Base-by-base conservation (phyloP, 2,113 vertebrate species). In the Toxotes jaculatrix region DNA sequence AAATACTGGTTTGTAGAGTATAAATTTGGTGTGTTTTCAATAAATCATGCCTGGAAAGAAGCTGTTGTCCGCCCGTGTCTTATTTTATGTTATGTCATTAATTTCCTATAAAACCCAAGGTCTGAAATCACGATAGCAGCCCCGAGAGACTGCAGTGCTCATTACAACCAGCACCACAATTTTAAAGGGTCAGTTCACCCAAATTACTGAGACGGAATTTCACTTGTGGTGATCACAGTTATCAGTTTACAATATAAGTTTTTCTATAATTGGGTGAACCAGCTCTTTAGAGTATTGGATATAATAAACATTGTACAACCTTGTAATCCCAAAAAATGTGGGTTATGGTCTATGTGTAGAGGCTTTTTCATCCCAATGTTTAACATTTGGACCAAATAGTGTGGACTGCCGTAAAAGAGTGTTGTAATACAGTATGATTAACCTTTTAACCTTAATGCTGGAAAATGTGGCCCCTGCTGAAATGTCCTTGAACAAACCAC, bases 1-100 rank as follows among this genome's bases (percentile, higher is more conserved):
- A 95, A 96, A 95, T 94, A 94, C 96, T 96, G 96, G 96, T 97
- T 95, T 98, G 95, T 97, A 97, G 96, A 96, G 93, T 96, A 96
- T 96, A 94, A 93, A 94, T 96, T 97, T 97, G 97, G 95, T 97
- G 96, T 97, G 96, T 98, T 97, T 98, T 97, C 96, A 97, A 98
- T 98, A 98, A 97, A 98, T 93, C 95, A 96, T 97, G 96, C 96
- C 97, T 97, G 96, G 94, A 97, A 94, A 92, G 68, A 87, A 84
- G 3, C 0, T 57, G 49, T 38, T 62, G 10, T 43, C 61, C 9
- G 71, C 0, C 49, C 84, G 79, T 78, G 73, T 86, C 49, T 84
- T 83, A 27, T 87, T 82, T 78, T 27, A 7, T 32, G 1, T 60
- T 6, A 36, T 27, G 5, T 65, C 13, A 55, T 68, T 34, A 2